These are phyloP conservation scores for Frieseomelitta varia DNA, from an alignment of 1,140 invertebrate genomes.

Conservation along the genomic window DNA sequence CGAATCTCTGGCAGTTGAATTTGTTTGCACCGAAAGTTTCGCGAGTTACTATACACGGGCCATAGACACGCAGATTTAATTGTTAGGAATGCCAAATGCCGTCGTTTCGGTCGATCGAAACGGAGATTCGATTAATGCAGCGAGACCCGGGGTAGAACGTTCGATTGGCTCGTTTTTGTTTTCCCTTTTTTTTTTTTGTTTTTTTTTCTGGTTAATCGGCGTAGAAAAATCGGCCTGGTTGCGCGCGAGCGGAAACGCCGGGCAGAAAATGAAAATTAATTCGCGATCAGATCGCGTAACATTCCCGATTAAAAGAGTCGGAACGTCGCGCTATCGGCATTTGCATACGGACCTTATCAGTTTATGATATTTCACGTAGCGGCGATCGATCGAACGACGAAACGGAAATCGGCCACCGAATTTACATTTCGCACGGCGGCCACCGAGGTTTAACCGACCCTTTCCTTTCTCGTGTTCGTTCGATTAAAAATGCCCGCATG, in stretches of 20 bases:
- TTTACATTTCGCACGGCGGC: conserved; percentile 8
- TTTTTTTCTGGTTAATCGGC: neutral
- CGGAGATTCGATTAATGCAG: neutral
- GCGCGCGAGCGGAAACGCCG: neutral
- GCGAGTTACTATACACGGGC: neutral
- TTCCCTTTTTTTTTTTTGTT: too few species aligned
- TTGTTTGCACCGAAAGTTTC: neutral
- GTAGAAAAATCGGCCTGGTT: neutral
- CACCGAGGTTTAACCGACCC: neutral
- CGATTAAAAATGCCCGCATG: conserved; percentile 29
- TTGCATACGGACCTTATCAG: conserved; percentile 37
- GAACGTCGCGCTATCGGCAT: neutral
- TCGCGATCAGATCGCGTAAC: neutral
- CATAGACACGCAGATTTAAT: neutral
- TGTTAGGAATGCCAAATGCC: neutral
- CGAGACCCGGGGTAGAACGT: neutral
- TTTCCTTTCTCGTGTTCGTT: neutral
- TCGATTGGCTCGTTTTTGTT: neutral
- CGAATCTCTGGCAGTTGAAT: too few species aligned
- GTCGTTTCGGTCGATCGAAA: neutral
- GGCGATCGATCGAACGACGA: neutral
- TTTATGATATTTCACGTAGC: conserved; percentile 7
- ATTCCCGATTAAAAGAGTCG: conserved; percentile 9
- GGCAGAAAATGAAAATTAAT: conserved; percentile 22
- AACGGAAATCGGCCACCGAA: neutral